A percentile compares a stretch with the other conserved stretches of the same genome.
phyloP scores from a whole-genome alignment of 2,113 vertebrate genomes.

The Taxidea taxus region DNA sequence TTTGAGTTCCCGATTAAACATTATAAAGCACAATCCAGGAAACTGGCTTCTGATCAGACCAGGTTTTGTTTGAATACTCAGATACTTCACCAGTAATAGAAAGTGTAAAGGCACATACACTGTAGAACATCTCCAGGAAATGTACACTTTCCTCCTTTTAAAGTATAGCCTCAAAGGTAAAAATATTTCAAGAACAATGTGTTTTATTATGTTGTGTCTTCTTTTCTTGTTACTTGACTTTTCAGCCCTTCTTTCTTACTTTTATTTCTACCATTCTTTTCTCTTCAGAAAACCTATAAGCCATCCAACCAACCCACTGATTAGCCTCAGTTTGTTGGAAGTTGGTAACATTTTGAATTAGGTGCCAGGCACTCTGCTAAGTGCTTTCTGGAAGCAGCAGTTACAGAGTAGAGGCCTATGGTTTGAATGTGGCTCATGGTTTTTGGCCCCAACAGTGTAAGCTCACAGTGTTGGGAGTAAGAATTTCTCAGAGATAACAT shows the following conservation, averaged over 20 bases:
- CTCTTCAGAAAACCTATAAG: neutral
- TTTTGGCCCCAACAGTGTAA: neutral
- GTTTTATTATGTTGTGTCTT: neutral
- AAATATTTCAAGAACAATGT: neutral
- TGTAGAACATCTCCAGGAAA: neutral
- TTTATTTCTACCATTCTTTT: neutral
- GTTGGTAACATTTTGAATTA: neutral
- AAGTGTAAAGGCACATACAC: neutral
- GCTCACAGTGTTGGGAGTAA: neutral
- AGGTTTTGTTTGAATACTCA: neutral
- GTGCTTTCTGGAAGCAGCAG: neutral
- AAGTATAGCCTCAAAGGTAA: neutral
- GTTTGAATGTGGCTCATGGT: neutral
- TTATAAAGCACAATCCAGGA: neutral
- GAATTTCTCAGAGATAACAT: neutral
- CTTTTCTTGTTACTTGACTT: neutral
- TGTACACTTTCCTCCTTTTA: neutral
- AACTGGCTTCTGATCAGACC: neutral
- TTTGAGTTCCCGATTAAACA: neutral
- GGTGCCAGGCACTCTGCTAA: neutral
- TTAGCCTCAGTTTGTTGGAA: neutral
- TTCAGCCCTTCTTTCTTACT: neutral
- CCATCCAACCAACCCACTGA: neutral
- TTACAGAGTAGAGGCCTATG: neutral
- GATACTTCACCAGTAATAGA: neutral